Conservation (phyloP, 2,888 invertebrate genomes). For the Drosophila greeni region DNA sequence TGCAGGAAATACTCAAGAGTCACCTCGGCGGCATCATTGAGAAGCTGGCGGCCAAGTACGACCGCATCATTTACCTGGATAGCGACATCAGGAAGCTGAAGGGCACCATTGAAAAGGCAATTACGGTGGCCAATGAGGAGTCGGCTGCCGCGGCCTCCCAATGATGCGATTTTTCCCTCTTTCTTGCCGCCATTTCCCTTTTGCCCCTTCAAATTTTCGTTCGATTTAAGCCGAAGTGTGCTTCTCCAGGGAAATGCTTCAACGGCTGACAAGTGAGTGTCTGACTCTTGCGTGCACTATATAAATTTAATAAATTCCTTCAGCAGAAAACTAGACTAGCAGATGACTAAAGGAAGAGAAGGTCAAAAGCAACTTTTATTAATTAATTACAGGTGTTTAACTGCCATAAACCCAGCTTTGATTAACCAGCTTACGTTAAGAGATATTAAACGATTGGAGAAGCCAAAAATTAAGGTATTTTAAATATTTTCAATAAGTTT, state of each 20-base stretch:
- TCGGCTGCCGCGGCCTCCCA: slow-evolving; percentile 29
- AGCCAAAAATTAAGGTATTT: neutral
- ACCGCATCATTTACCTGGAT: slow-evolving; percentile 49
- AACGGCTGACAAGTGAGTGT: neutral
- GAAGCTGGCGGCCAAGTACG: slow-evolving; percentile 44
- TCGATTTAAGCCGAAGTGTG: neutral
- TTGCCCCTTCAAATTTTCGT: slow-evolving; percentile 6
- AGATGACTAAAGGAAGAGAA: too few relatives aligned
- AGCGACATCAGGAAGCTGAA: slow-evolving; percentile 52
- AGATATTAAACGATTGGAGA: neutral
- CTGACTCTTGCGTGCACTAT: neutral
- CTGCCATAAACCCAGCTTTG: neutral
- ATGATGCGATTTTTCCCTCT: neutral
- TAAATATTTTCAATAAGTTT: neutral
- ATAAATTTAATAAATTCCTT: neutral
- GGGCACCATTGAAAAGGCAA: slow-evolving; percentile 51
- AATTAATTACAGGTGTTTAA: neutral
- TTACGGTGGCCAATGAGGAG: slow-evolving; percentile 44
- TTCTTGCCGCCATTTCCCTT: neutral
- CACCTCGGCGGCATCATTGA: slow-evolving; percentile 42
- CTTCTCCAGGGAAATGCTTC: neutral
- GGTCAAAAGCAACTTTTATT: neutral
- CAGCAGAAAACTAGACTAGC: neutral
- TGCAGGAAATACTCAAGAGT: slow-evolving; percentile 36
- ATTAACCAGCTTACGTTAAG: neutral